phyloP scores from a whole-genome alignment of 2,113 vertebrate species.

The Apeltes quadracus region DNA sequence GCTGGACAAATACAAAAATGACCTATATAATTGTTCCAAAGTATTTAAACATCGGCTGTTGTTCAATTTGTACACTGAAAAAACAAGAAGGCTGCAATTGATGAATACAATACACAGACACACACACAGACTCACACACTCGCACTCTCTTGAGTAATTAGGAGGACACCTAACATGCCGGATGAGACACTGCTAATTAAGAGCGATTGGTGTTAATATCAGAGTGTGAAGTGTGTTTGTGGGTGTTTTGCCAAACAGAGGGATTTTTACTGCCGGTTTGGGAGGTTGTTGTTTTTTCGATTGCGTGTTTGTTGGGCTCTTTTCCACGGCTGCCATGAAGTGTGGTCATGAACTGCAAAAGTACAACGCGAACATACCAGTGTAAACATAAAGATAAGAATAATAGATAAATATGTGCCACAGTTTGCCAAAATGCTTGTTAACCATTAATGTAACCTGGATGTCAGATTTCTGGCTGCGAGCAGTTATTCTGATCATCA shows the following conservation, averaged over 20 bases:
- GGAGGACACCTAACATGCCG: slow-evolving; percentile 38
- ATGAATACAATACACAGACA: slow-evolving; percentile 24
- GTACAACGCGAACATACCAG: no score
- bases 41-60: slow-evolving; percentile 12
- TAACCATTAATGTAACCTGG: no score
- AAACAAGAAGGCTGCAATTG: slow-evolving; percentile 21
- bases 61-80: slow-evolving; percentile 19
- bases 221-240: slow-evolving; percentile 14
- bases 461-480: no score
- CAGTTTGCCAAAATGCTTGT: no score
- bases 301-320: no score
- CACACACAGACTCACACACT: slow-evolving; percentile 17
- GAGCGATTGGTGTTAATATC: slow-evolving; percentile 50
- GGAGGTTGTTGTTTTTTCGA: background rate
- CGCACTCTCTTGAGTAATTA: slow-evolving; percentile 41
- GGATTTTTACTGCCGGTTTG: background rate
- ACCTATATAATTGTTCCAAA: slow-evolving; percentile 9
- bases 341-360: no score
- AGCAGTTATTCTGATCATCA: no score
- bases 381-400: no score
- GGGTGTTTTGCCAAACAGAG: background rate
- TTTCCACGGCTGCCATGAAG: no score
- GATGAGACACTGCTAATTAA: slow-evolving; percentile 42
- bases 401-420: no score
- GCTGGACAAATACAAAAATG: background rate